Conservation (phyloP, 23 tunicate species). For the Halocynthia roretzi region DNA sequence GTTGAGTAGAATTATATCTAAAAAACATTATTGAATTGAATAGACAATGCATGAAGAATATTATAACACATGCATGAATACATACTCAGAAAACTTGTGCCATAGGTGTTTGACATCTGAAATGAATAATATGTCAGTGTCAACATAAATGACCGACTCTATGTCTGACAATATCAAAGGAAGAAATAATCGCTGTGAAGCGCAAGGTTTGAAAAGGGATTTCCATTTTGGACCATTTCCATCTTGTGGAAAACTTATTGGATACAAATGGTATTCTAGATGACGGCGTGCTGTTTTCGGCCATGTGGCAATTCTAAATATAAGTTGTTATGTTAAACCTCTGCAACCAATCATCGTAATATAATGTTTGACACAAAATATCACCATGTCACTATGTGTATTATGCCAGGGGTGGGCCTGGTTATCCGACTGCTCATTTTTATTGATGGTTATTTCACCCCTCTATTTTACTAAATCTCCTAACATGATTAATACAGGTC, state of each 20-base stretch:
- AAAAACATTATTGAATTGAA: not conserved
- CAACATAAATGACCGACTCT: constrained; percentile 73
- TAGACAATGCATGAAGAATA: not conserved
- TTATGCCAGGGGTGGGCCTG: constrained; percentile 3
- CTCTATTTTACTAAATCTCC: too few species aligned
- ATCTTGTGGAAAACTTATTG: constrained; percentile 66
- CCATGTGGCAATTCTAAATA: constrained; percentile 33
- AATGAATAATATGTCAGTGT: constrained; percentile 75
- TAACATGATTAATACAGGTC: too few species aligned
- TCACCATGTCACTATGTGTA: not conserved
- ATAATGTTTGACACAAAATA: too few species aligned
- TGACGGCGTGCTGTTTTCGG: constrained; percentile 12
- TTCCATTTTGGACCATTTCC: constrained; percentile 65
- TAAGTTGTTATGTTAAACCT: not conserved
- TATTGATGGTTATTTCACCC: too few species aligned
- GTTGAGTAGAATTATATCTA: constrained; percentile 70
- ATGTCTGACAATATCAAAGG: constrained; percentile 48
- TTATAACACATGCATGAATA: not conserved
- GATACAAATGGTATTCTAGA: constrained; percentile 31
- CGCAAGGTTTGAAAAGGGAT: constrained; percentile 78
- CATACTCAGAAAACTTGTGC: constrained; percentile 48
- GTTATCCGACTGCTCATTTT: not conserved
- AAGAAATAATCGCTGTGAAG: constrained; percentile 75
- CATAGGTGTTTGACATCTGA: constrained; percentile 61
- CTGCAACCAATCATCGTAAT: not conserved